Conservation (phyloP, 2,113 vertebrate genomes). For the Tinamus guttatus region DNA sequence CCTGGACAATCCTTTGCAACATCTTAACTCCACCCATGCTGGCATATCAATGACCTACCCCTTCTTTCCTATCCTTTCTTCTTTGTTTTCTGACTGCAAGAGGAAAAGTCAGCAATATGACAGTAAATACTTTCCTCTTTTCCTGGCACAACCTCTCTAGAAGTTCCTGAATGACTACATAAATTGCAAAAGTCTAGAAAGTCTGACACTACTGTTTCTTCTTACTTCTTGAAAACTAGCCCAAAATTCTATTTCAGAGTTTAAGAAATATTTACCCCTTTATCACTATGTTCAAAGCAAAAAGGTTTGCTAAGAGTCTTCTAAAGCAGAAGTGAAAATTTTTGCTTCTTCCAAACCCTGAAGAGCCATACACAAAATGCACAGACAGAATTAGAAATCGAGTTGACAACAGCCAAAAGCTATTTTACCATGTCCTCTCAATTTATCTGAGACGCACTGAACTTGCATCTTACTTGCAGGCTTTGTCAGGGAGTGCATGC, state of each 20-base stretch:
- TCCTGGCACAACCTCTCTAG: not conserved
- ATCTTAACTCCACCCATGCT: not conserved
- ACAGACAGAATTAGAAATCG: not conserved
- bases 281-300: not conserved
- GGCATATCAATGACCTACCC: not conserved
- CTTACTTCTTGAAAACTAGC: not conserved
- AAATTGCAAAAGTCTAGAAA: not conserved
- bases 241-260: not conserved
- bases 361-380: not conserved
- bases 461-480: not conserved
- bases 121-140: not conserved
- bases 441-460: not conserved
- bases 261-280: not conserved
- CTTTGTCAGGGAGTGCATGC: not conserved
- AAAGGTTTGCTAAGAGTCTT: not conserved
- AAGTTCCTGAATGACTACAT: not conserved
- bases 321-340: not conserved
- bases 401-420: not conserved
- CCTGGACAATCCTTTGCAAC: not conserved
- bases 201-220: not conserved
- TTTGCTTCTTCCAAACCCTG: not conserved
- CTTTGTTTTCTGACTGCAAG: not conserved
- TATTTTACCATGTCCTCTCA: not conserved
- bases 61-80: not conserved
- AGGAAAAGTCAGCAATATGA: slow-evolving; percentile 23